Evolutionary conservation across 1,140 invertebrate genomes (phyloP), one percentile per base, ranked within the genome.

Genomic region (Drosophila obscura): DNA sequence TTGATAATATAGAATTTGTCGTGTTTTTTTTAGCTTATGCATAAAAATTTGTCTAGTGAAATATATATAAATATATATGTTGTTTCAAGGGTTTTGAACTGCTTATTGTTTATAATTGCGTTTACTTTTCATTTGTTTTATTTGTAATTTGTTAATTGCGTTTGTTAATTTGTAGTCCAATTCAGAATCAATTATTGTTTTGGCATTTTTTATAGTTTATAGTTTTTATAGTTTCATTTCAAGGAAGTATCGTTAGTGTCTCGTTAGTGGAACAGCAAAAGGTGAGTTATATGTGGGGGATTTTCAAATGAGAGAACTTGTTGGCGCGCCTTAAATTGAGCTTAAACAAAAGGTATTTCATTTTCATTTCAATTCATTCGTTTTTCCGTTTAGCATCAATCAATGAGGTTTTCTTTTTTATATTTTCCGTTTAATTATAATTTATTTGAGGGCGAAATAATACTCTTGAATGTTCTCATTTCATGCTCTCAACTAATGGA

Each of bases 81-180:
- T 73, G 48, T 59, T 82, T 76, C 66, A 81, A 78, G 67, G 69
- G 69, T 74, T 85, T 87, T 87, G 75, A 87, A 82, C 83, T 82
- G 83, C 83, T 88, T 88, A 88, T 88, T 88, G 79, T 88, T 87
- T 88, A 88, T 88, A 88, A 88, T 88, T 88, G 83, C 83, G 62
- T 77, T 80, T 88, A 79, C 51, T 88, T 88, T 73, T 82, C 85
- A 77, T 80, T 80, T 85, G 68, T 80, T 58, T 63, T 69, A 45
- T 73, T 77, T 71, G 63, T 75, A 61, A 56, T 71, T 78, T 76
- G 31, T 71, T 85, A 80, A 85, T 85, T 85, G 77, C 63, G 41
- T 65, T 80, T 46, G 13, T 73, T 73, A 83, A 65, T 56, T 73
- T 45, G 56, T 77, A 46, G 46, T 77, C 67, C 61, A 67, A 80